Conservation (phyloP, 2,797 vertebrate species). For the Iguana delicatissima region DNA sequence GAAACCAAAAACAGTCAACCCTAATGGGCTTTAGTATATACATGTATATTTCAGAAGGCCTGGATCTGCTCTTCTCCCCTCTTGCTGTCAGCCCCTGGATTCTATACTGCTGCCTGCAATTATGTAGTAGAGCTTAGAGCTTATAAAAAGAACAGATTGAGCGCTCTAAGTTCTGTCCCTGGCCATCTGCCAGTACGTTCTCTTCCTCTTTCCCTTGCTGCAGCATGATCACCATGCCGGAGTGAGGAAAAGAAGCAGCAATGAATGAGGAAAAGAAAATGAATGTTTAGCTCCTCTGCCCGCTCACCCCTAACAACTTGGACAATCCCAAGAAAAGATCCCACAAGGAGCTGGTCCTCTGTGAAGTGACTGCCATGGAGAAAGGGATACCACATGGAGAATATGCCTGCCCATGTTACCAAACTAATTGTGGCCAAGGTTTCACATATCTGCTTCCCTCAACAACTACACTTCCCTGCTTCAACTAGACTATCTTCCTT, state of each 20-base stretch:
- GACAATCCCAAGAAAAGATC: background rate
- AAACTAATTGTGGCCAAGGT: background rate
- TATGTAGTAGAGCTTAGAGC: background rate
- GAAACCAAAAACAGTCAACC: background rate
- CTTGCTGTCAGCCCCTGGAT: background rate
- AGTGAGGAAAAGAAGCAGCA: background rate
- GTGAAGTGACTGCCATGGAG: background rate
- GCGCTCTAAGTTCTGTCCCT: background rate
- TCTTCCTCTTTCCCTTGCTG: background rate
- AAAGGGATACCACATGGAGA: background rate
- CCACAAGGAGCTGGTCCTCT: background rate
- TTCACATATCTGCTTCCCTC: background rate
- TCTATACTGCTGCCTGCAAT: background rate
- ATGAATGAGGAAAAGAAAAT: background rate
- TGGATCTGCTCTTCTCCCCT: background rate
- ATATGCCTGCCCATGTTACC: background rate
- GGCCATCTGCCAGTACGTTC: background rate
- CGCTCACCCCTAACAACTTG: background rate
- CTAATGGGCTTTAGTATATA: background rate
- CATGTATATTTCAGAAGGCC: background rate
- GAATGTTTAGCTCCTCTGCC: background rate
- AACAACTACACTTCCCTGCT: background rate
- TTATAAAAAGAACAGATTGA: constrained; percentile 17
- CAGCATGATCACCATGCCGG: background rate
- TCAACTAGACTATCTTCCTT: background rate